Evolutionary conservation across 2,113 vertebrate species (phyloP), one percentile per base, ranked within the genome.

Genomic region (Murina feae): DNA sequence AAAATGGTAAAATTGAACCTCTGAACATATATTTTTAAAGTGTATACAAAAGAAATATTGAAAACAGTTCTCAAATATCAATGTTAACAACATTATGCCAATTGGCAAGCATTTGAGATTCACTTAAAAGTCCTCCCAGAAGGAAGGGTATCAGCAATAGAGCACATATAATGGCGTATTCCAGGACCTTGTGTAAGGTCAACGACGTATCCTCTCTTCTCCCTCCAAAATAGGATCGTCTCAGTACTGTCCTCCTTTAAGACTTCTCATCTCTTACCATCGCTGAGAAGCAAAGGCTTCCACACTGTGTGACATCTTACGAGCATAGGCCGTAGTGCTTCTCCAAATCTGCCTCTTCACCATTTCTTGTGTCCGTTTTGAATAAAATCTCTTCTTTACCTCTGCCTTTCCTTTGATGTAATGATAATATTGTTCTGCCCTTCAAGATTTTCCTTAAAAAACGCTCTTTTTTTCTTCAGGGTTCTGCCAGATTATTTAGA

Each of bases 11-110:
- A 85, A 78, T 6, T 53, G 17, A 37, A 76, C 75, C 1, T 35
- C 37, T 76, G 44, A 51, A 71, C 53, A 37, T 58, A 35, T 1
- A 5, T 82, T 90, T n/a, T 90, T 93, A 32, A 90, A 93, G 20
- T 92, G 55, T 69, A 93, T 82, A 11, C 51, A 68, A 37, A 92
- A 78, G 10, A 39, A 1, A 25, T 69, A 35, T 53, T 81, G 47
- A n/a, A 87, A 76, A 20, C 66, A 53, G 84, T 93, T 93, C 30
- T 93, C 30, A 72, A 17, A 60, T 58, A 78, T 85, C 39, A 80
- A 6, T 86, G 17, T 44, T 32, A 66, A n/a, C 63, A 85, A 20
- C 58, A 81, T 42, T 75, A 30, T 30, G 2, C 17, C n/a, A 74
- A 14, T 55, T 90, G 42, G 23, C 28, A 89, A 89, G 18, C n/a